phyloP scores from a whole-genome alignment of 2,113 vertebrate genomes.

The Vulpes vulpes region DNA sequence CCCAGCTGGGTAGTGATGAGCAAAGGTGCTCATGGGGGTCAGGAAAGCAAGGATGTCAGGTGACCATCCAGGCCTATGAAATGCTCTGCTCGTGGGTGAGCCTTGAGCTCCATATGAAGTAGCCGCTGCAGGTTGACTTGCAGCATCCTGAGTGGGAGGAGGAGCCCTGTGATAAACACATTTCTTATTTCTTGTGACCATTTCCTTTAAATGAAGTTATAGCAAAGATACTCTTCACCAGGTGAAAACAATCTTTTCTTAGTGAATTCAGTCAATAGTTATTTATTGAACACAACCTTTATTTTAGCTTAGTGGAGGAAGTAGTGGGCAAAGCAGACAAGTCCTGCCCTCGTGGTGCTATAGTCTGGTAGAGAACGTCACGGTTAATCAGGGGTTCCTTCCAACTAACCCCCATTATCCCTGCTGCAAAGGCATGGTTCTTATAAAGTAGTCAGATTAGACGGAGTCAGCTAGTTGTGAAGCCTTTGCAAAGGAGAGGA shows the following conservation, averaged over 20 bases:
- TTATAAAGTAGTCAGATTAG: accelerated
- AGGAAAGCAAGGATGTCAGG: accelerated
- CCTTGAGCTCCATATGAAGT: neutral
- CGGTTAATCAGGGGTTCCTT: accelerated
- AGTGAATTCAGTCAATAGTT: no score
- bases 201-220: neutral
- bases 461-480: neutral
- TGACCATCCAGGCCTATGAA: neutral
- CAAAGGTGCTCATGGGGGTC: no score
- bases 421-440: neutral
- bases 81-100: accelerated
- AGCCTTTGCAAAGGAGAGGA: neutral
- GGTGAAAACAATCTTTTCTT: accelerated
- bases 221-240: accelerated
- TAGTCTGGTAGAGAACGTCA: accelerated
- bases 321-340: accelerated
- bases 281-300: accelerated
- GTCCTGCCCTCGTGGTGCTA: neutral
- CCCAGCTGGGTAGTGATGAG: neutral
- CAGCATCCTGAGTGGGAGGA: neutral
- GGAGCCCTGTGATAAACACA: accelerated
- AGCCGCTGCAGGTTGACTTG: no score
- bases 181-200: neutral
- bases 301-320: accelerated
- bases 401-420: accelerated